Percentiles rank a stretch among this genome's conserved stretches.
Evolutionary conservation across 2,113 vertebrate genomes (phyloP).

Genomic region (Telmatochromis sp.): DNA sequence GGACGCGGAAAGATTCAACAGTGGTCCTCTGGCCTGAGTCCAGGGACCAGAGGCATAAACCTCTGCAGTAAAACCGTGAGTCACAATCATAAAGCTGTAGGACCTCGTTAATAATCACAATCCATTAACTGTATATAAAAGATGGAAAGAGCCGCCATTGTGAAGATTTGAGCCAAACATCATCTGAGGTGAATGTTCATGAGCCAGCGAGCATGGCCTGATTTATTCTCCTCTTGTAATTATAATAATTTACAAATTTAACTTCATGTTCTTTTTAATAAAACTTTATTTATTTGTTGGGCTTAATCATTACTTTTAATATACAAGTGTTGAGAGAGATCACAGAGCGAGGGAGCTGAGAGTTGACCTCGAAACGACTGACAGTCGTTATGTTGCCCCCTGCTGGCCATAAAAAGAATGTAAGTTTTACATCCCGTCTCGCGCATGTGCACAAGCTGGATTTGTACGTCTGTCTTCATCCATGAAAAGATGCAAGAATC

Average conservation of each 20-base stretch:
- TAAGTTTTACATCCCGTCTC: accelerated
- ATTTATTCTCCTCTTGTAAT: background rate
- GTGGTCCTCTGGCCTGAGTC: background rate
- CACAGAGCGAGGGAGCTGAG: background rate
- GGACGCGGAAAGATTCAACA: accelerated
- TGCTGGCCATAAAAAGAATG: background rate
- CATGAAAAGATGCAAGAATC: background rate
- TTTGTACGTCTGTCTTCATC: background rate
- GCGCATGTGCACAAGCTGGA: background rate
- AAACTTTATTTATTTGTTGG: background rate
- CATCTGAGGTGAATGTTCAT: background rate
- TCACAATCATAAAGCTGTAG: background rate
- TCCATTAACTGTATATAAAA: background rate
- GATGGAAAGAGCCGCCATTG: background rate
- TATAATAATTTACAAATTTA: background rate
- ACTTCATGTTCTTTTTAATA: background rate
- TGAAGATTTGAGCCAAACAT: background rate
- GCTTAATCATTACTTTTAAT: background rate
- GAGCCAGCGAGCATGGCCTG: background rate
- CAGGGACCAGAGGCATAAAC: background rate
- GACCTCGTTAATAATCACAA: background rate
- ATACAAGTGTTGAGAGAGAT: background rate
- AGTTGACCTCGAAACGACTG: accelerated
- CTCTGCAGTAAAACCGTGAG: background rate
- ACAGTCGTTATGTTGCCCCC: background rate